These are phyloP conservation scores for Dendroctonus valens DNA, from an alignment of 1,140 invertebrate genomes.

Conservation along the genomic window DNA sequence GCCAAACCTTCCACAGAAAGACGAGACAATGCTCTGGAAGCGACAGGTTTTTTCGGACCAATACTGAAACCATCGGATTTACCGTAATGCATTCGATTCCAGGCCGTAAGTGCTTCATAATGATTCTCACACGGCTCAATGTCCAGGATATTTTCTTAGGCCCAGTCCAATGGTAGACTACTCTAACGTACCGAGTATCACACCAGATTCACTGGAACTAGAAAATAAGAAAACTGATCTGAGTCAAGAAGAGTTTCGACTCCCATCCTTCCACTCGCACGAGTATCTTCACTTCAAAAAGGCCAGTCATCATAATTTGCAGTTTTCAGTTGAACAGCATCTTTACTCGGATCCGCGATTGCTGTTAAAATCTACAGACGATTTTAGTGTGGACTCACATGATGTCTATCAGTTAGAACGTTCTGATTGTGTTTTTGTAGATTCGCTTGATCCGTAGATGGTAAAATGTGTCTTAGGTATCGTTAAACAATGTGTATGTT, in stretches of 20 bases:
- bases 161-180: constrained; percentile 14
- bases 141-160: constrained; percentile 1
- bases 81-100: not conserved
- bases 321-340: constrained; percentile 29
- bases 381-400: no score
- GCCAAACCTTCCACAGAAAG: constrained; percentile 32
- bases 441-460: no score
- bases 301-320: constrained; percentile 16
- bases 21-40: constrained; percentile 39
- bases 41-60: constrained; percentile 46
- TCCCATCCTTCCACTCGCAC: constrained; percentile 33
- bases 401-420: no score
- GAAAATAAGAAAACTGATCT: constrained; percentile 14
- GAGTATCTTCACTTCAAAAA: constrained; percentile 22
- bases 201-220: constrained; percentile 43
- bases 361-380: not conserved
- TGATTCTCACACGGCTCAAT: not conserved
- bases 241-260: constrained; percentile 19
- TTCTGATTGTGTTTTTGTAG: no score
- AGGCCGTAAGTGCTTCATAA: constrained; percentile 15
- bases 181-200: constrained; percentile 35
- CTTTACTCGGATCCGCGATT: constrained; percentile 36
- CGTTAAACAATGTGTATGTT: no score
- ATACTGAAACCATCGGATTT: constrained; percentile 28
- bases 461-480: no score